Percentiles rank a stretch among this genome's conserved stretches.
Evolutionary conservation across 2,888 invertebrate genomes (phyloP).

Genomic region (Entomobrya multifasciata): DNA sequence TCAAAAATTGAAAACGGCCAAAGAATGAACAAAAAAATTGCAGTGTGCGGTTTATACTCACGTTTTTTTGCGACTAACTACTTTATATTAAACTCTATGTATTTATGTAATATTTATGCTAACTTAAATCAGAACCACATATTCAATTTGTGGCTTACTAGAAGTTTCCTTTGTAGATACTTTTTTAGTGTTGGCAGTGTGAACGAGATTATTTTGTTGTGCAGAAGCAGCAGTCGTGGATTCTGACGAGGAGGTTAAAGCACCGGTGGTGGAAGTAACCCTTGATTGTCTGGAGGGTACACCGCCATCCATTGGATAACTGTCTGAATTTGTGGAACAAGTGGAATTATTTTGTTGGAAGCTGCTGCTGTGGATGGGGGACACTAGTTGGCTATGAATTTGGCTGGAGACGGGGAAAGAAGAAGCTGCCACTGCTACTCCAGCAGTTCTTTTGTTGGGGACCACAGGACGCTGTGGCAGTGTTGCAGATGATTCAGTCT

Average conservation of each 20-base stretch:
- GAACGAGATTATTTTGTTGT: constrained; percentile 6
- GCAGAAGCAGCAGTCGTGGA: constrained; percentile 1
- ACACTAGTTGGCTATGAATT: constrained; percentile 21
- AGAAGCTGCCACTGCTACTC: neutral
- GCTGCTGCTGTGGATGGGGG: constrained; percentile 21
- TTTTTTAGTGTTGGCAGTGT: constrained; percentile 65
- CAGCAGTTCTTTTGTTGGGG: constrained; percentile 35
- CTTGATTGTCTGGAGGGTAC: neutral
- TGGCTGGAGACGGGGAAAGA: neutral
- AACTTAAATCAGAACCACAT: constrained; percentile 65
- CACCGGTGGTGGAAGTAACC: neutral
- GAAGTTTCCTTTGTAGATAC: constrained; percentile 50
- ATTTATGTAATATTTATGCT: neutral
- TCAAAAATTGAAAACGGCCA: neutral
- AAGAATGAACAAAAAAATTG: constrained; percentile 25
- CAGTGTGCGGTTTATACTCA: constrained; percentile 6
- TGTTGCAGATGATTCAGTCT: constrained; percentile 60
- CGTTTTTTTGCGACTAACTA: neutral
- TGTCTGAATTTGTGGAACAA: neutral
- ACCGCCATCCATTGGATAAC: constrained; percentile 20
- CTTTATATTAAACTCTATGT: neutral
- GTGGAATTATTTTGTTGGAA: constrained; percentile 34
- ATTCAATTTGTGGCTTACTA: constrained; percentile 66
- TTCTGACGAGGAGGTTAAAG: constrained; percentile 4
- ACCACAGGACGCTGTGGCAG: constrained; percentile 44